Percentiles rank a stretch among this genome's conserved stretches.
Conservation (phyloP, 1,140 invertebrate species). For the Agrilus planipennis region DNA sequence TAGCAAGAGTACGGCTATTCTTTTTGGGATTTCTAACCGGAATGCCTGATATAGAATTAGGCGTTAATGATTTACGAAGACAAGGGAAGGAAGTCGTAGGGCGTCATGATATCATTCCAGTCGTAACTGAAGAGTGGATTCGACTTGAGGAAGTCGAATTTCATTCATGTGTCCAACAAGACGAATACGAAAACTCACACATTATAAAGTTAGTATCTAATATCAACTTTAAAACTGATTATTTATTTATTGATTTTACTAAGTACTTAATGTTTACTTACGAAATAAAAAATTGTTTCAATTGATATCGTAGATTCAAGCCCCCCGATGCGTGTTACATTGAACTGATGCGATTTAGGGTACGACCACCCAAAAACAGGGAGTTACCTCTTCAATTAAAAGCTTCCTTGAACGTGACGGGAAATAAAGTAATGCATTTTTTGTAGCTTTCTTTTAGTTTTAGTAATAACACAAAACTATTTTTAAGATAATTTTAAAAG, state of each 20-base stretch:
- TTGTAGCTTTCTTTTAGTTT: constrained; percentile 5
- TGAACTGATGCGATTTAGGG: constrained; percentile 91
- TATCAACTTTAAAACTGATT: not conserved
- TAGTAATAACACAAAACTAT: no score
- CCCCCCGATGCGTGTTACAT: constrained; percentile 98
- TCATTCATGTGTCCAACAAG: constrained; percentile 84
- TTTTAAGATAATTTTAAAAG: constrained; percentile 74
- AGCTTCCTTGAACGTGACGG: constrained; percentile 72
- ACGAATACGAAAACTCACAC: constrained; percentile 82
- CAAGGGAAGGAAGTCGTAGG: constrained; percentile 99
- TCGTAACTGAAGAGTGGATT: constrained; percentile 99
- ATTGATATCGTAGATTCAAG: constrained; percentile 77
- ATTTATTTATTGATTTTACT: not conserved
- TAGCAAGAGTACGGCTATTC: constrained; percentile 89
- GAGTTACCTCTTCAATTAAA: constrained; percentile 94
- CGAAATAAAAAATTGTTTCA: constrained; percentile 2
- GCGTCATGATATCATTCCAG: constrained; percentile 96
- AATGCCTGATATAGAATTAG: constrained; percentile 92
- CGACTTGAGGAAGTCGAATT: constrained; percentile 89
- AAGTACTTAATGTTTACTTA: constrained; percentile 3
- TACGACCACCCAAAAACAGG: constrained; percentile 89
- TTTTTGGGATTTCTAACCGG: constrained; percentile 87
- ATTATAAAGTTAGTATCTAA: constrained; percentile 66
- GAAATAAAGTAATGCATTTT: constrained; percentile 53
- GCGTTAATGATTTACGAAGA: constrained; percentile 90